phyloP scores from a whole-genome alignment of 2,888 invertebrate genomes.

The Plagodis dolabraria region DNA sequence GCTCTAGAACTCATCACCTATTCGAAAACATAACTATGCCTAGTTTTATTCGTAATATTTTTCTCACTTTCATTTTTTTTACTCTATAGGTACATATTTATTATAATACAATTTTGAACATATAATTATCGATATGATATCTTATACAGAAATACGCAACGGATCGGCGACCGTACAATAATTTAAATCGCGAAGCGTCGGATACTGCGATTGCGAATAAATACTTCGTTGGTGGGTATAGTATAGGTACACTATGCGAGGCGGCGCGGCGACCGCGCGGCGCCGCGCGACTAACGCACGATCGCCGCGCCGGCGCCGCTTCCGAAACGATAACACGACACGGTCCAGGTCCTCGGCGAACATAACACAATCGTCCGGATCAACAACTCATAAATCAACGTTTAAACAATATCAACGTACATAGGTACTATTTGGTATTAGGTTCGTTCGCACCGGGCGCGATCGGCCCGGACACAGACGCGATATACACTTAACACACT shows the following conservation, averaged over 20 bases:
- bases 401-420: constrained; percentile 77
- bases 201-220: constrained; percentile 78
- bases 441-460: constrained; percentile 56
- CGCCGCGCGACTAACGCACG: constrained; percentile 26
- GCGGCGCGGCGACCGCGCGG: constrained; percentile 33
- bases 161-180: constrained; percentile 79
- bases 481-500: constrained; percentile 68
- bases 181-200: constrained; percentile 76
- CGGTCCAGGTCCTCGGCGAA: constrained; percentile 37
- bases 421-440: constrained; percentile 79
- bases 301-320: constrained; percentile 36
- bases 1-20: constrained; percentile 76
- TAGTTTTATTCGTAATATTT: constrained; percentile 82
- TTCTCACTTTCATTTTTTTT: constrained; percentile 84
- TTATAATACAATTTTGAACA: constrained; percentile 83
- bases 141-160: constrained; percentile 82
- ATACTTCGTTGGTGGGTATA: constrained; percentile 70
- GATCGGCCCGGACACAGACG: constrained; percentile 41
- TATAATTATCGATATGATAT: constrained; percentile 84
- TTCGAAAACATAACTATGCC: constrained; percentile 81
- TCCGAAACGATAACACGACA: constrained; percentile 41
- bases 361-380: constrained; percentile 62
- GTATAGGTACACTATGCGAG: constrained; percentile 49
- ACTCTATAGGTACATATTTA: constrained; percentile 81
- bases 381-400: constrained; percentile 76